phyloP scores from a whole-genome alignment of 1,140 invertebrate species.

The Manduca sexta region DNA sequence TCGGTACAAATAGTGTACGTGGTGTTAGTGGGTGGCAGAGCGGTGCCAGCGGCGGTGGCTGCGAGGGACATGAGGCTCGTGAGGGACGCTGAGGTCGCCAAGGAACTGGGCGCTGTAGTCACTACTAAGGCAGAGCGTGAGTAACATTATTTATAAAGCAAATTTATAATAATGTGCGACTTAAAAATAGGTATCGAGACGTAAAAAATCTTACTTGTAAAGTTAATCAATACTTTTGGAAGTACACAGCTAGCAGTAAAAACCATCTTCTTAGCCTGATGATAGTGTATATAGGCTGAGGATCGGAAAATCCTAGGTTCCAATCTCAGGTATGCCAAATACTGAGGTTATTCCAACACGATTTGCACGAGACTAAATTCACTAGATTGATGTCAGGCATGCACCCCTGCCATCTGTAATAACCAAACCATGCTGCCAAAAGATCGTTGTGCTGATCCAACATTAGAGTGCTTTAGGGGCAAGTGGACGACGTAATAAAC shows the following conservation, averaged over 20 bases:
- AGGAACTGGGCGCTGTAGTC: slow-evolving; percentile 83
- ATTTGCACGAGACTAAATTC: no score
- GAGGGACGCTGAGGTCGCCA: slow-evolving; percentile 81
- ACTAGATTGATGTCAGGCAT: no score
- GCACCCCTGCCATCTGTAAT: no score
- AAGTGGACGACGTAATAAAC: background rate
- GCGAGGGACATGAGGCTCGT: slow-evolving; percentile 86
- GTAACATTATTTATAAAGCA: slow-evolving; percentile 28
- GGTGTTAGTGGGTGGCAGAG: slow-evolving; percentile 82
- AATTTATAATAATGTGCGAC: background rate
- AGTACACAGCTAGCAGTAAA: no score
- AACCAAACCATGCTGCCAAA: no score
- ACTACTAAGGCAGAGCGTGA: slow-evolving; percentile 89
- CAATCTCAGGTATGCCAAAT: no score
- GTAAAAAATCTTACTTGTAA: background rate
- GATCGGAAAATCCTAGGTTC: no score
- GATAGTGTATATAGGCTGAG: no score
- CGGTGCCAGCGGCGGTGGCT: slow-evolving; percentile 83
- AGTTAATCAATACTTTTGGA: background rate
- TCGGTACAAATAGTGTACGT: slow-evolving; percentile 81
- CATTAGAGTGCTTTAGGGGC: no score
- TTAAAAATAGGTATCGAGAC: background rate
- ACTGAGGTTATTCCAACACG: no score
- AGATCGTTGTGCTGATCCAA: no score
- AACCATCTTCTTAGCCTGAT: no score